Evolutionary conservation across 2,797 vertebrate genomes (phyloP).

Genomic region (Sebastes itinus): DNA sequence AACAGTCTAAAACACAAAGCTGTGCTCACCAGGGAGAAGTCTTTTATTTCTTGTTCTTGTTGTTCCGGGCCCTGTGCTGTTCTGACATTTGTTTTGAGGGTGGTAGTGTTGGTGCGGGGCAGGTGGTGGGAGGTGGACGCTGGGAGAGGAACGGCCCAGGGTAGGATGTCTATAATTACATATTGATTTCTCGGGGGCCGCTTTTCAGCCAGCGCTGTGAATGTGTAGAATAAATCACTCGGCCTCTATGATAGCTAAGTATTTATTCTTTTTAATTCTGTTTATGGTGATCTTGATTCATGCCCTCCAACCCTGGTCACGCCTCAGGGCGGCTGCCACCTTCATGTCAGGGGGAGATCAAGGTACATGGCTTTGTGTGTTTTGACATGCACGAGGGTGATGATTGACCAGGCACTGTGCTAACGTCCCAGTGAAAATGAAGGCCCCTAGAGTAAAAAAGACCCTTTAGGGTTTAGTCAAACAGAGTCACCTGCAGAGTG

Average conservation of each 20-base stretch:
- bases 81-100: constrained; percentile 80
- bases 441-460: constrained; percentile 21
- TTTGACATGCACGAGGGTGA: background rate
- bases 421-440: constrained; percentile 27
- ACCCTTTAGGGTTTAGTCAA: constrained; percentile 1
- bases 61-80: constrained; percentile 42
- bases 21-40: constrained; percentile 35
- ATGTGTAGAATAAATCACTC: constrained; percentile 82
- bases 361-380: constrained; percentile 16
- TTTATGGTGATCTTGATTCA: constrained; percentile 83
- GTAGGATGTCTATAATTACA: constrained; percentile 86
- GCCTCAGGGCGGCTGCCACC: constrained; percentile 49
- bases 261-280: constrained; percentile 84
- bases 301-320: constrained; percentile 56
- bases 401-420: constrained; percentile 14
- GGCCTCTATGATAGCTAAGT: constrained; percentile 79
- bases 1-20: constrained; percentile 24
- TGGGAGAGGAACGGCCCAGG: constrained; percentile 71
- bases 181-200: constrained; percentile 82
- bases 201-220: constrained; percentile 70
- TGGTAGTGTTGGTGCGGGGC: constrained; percentile 46
- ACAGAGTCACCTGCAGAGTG: constrained; percentile 2
- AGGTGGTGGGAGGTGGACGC: constrained; percentile 62
- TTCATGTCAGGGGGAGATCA: constrained; percentile 43
- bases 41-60: constrained; percentile 59